Conservation (phyloP, 2,113 vertebrate genomes). For the Actinemys pallida region DNA sequence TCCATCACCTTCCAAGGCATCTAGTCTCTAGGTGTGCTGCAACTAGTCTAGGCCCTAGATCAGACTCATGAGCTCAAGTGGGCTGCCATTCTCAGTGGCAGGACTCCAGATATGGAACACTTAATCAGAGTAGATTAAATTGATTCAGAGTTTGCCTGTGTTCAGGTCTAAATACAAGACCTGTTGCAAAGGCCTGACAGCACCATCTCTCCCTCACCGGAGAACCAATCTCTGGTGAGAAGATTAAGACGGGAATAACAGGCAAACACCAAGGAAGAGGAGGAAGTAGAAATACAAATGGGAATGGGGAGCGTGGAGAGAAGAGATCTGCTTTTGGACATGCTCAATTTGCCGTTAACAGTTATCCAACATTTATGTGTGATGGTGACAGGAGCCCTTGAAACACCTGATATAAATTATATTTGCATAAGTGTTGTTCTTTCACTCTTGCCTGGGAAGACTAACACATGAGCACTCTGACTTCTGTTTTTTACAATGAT, state of each 20-base stretch:
- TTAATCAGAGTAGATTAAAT: neutral
- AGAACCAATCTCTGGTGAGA: neutral
- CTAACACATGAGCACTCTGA: neutral
- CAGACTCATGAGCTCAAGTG: neutral
- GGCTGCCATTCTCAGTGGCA: neutral
- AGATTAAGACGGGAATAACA: neutral
- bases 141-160: neutral
- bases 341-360: neutral
- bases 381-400: neutral
- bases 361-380: neutral
- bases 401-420: neutral
- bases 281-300: slow-evolving; percentile 27
- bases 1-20: neutral
- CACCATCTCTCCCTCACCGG: neutral
- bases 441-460: neutral
- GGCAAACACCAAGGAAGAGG: neutral
- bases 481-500: neutral
- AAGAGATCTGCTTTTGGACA: neutral
- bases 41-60: neutral
- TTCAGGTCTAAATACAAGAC: neutral
- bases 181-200: neutral
- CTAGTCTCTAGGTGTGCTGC: neutral
- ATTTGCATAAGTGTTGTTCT: neutral
- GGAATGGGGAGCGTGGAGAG: slow-evolving; percentile 16
- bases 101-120: neutral